Evolutionary conservation across 1,140 invertebrate species (phyloP), one percentile per base, ranked within the genome.

Genomic region (Druon quercuslanigerum): DNA sequence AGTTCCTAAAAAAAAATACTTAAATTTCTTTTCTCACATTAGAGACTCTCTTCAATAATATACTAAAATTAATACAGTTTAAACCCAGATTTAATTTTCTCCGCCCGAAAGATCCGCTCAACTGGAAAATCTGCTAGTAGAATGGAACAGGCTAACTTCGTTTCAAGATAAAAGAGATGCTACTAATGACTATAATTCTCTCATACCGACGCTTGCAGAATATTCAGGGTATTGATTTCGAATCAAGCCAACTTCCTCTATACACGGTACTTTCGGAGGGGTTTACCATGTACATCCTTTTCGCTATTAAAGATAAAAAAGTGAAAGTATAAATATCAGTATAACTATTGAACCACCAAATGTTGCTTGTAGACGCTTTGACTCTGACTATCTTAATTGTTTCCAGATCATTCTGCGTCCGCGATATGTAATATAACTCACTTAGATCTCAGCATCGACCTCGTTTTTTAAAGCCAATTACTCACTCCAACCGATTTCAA

Each of bases 401-500:
- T 66, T 16, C 60, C 60, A 66, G 60, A 66, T 66, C 25, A 66
- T 66, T 66, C 20, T 20, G 16, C 60, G 7, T 66, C 13, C 25
- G 16, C 9, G 40, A 40, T 4, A 8, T 6, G 14, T 66, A 40
- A 40, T 66, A 66, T 66, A 40, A 40, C 25, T 14, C 33, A 66
- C 40, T 11, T 7, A 46, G 40, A 46, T 46, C 7, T 9, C 0
- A 46, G 40, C 40, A 66, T 66, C 20, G 20, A 66, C 20, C 25
- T 40, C 40, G 60, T 66, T 20, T 66, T 66, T 66, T 20, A 46
- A 66, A 66, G 25, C 60, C 60, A 66, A 40, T 46, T 46, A 66
- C 40, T 40, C 60, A 40, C 14, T 66, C 33, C 25, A 40, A 40
- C 20, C 13, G 12, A 66, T 66, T 66, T 40, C 25, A 66, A 66